phyloP scores from a whole-genome alignment of 2,113 vertebrate species.

The Caloenas nicobarica region DNA sequence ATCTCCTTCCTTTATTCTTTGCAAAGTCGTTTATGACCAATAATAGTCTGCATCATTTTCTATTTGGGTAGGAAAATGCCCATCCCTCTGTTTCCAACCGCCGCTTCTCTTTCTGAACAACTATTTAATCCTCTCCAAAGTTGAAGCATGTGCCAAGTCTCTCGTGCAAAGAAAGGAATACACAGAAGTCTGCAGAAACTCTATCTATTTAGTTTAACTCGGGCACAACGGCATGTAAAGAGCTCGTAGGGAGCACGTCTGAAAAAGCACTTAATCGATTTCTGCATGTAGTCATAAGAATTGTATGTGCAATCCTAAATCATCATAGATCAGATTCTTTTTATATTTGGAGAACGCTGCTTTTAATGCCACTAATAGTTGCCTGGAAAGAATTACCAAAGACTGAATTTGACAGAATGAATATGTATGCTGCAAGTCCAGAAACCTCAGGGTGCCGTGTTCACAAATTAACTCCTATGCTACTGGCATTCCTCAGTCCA shows the following conservation, averaged over 20 bases:
- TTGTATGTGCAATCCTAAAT: neutral
- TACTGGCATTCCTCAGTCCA: neutral
- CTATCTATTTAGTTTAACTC: neutral
- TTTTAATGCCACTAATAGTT: neutral
- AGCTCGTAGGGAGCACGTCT: neutral
- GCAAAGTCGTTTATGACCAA: neutral
- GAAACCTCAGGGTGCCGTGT: neutral
- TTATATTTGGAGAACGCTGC: neutral
- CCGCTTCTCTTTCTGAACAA: neutral
- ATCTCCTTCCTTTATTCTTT: neutral
- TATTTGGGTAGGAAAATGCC: neutral
- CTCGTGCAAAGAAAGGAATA: neutral
- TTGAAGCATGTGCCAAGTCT: neutral
- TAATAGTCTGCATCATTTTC: neutral
- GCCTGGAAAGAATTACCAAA: neutral
- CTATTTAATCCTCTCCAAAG: neutral
- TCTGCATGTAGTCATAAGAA: neutral
- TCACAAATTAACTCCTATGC: constrained; percentile 17
- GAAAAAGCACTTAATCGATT: neutral
- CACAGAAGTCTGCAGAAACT: neutral
- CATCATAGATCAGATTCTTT: neutral
- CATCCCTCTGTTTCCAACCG: neutral
- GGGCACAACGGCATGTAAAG: neutral
- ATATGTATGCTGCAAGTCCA: neutral
- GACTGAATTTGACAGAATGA: neutral